Evolutionary conservation across 1,140 invertebrate species (phyloP), one percentile per base, ranked within the genome.

Genomic region (Brachionus koreanus): DNA sequence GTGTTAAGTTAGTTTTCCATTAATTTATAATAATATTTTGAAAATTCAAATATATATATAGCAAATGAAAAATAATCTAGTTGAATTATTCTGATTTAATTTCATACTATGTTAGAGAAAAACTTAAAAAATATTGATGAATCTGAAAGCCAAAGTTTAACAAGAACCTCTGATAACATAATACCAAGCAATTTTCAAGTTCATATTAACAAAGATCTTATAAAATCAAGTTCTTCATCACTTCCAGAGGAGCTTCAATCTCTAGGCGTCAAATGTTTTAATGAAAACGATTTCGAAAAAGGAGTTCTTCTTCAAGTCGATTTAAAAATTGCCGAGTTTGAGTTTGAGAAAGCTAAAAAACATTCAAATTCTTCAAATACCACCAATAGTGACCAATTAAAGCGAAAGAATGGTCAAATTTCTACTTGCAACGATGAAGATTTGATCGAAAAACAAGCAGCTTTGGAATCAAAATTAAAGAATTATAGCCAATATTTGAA

Each of bases 201-300:
- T 5, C 76, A 79, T 23, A 79, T 79, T 25, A 52, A 61, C 37
- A 25, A 39, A 65, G 35, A 57, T 13, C 29, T 79, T 16, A 79
- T 79, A 39, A 79, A 65, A 79, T 61, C 49, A 9, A 61, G 23
- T 25, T 74, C 69, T n/a, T 74, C 76, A 10, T 42, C 35, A 33
- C 19, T 79, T 33, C 76, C 76, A 13, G 76, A 79, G 19, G 76
- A 79, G 10, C 33, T 79, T 9, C 7, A 61, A 61, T 19, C 6
- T 7, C 29, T 79, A 3, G 76, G 76, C 9, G 76, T 79, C 16
- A 19, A 61, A 39, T 23, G 19, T 39, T 79, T 39, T 25, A 43
- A 79, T 61, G 76, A 79, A 65, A 79, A 79, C 25, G 76, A 79
- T 23, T 79, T 79, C 16, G 76, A 79, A 65, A 23, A 61, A 61